Conservation (phyloP, 2,797 vertebrate genomes). For the Channa striata region DNA sequence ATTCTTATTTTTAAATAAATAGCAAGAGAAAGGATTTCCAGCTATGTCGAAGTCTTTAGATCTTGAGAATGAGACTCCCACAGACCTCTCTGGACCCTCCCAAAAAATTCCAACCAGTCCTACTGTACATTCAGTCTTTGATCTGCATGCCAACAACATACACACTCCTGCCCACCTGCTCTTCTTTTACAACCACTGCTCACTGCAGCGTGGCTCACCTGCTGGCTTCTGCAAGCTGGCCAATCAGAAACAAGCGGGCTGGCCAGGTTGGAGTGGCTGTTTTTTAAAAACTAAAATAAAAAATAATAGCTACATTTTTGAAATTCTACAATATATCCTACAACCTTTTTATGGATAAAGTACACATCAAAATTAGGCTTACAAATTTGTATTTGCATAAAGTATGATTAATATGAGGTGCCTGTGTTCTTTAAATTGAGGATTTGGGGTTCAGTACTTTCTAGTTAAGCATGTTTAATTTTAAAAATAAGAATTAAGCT, state of each 20-base stretch:
- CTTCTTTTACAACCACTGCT: too few relatives aligned
- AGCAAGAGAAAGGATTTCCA: neutral
- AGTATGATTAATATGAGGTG: neutral
- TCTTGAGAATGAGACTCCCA: neutral
- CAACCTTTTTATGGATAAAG: neutral
- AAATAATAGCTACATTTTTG: neutral
- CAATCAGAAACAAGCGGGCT: too few relatives aligned
- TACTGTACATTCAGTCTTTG: too few relatives aligned
- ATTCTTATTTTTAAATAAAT: conserved; percentile 1
- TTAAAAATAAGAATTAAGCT: neutral
- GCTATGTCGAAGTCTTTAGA: neutral
- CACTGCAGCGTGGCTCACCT: too few relatives aligned
- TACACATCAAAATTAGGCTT: neutral
- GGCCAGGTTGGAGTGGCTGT: too few relatives aligned
- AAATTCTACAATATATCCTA: neutral
- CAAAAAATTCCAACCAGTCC: too few relatives aligned
- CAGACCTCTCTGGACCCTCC: too few relatives aligned
- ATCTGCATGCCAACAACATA: too few relatives aligned
- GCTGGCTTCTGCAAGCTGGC: too few relatives aligned
- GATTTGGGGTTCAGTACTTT: neutral
- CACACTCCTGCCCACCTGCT: too few relatives aligned
- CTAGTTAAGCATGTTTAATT: neutral
- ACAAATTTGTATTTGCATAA: neutral
- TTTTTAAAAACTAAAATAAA: too few relatives aligned
- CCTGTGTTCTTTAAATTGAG: neutral